Evolutionary conservation across 2,888 invertebrate species (phyloP).

Genomic region (Epistrophella euchroma): DNA sequence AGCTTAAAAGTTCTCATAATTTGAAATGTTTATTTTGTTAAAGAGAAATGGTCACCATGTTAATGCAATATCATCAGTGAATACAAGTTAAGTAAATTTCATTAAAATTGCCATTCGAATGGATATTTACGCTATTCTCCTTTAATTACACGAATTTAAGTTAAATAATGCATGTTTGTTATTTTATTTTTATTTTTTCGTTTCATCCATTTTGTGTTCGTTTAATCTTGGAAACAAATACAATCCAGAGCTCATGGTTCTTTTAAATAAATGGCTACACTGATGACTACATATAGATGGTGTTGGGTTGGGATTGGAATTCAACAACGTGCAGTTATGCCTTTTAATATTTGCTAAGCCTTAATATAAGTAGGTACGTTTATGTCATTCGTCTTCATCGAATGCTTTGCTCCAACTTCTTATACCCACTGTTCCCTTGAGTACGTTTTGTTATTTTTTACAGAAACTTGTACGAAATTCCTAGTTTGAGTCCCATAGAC

Average conservation of each 20-base stretch:
- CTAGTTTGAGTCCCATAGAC: slow-evolving; percentile 29
- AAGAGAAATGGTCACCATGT: not conserved
- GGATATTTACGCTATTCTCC: slow-evolving; percentile 57
- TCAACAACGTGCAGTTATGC: slow-evolving; percentile 36
- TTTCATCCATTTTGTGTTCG: slow-evolving; percentile 8
- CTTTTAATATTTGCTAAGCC: slow-evolving; percentile 49
- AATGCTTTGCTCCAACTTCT: slow-evolving; percentile 3
- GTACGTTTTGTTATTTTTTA: slow-evolving; percentile 62
- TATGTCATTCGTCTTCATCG: slow-evolving; percentile 50
- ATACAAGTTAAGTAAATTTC: slow-evolving; percentile 47
- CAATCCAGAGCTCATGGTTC: slow-evolving; percentile 36
- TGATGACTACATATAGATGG: too few relatives aligned
- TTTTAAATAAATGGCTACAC: slow-evolving; percentile 9
- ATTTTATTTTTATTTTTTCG: not conserved
- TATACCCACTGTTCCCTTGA: slow-evolving; percentile 7
- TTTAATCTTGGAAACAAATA: slow-evolving; percentile 20
- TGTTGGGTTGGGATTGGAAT: not conserved
- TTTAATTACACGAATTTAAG: slow-evolving; percentile 67
- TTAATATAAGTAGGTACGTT: slow-evolving; percentile 15
- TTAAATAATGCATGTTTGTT: slow-evolving; percentile 50
- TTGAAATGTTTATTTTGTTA: too few relatives aligned
- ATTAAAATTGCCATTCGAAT: slow-evolving; percentile 61
- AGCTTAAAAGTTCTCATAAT: too few relatives aligned
- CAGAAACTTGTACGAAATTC: slow-evolving; percentile 54
- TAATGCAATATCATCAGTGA: not conserved